Percentiles rank a stretch among this genome's conserved stretches.
phyloP scores from a whole-genome alignment of 1,140 invertebrate genomes.

The Danaus plexippus region DNA sequence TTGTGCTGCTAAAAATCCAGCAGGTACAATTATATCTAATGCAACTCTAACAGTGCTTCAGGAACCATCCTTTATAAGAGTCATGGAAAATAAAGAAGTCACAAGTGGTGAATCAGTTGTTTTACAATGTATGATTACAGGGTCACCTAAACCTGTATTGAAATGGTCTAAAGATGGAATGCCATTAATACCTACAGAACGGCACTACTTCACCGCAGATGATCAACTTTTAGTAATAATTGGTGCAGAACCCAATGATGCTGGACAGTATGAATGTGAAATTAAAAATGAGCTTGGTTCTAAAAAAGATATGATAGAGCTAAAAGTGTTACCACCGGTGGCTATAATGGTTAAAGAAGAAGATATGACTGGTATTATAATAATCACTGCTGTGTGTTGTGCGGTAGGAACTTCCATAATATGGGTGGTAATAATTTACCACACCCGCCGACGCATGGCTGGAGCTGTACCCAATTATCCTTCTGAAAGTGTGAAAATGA shows the following conservation, averaged over 20 bases:
- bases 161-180: slow-evolving; percentile 91
- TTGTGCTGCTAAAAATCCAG: slow-evolving; percentile 92
- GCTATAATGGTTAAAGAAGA: slow-evolving; percentile 74
- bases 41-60: slow-evolving; percentile 91
- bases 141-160: slow-evolving; percentile 89
- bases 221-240: slow-evolving; percentile 91
- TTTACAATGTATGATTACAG: slow-evolving; percentile 88
- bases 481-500: slow-evolving; percentile 65
- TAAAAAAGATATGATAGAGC: slow-evolving; percentile 68
- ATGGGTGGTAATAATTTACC: slow-evolving; percentile 94
- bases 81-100: slow-evolving; percentile 88
- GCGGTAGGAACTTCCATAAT: slow-evolving; percentile 90
- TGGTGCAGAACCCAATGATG: slow-evolving; percentile 81
- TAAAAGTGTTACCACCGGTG: slow-evolving; percentile 73
- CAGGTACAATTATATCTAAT: slow-evolving; percentile 89
- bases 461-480: slow-evolving; percentile 52
- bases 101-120: slow-evolving; percentile 85
- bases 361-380: slow-evolving; percentile 86
- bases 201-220: slow-evolving; percentile 88
- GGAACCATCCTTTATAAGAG: slow-evolving; percentile 86
- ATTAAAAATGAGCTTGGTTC: slow-evolving; percentile 88
- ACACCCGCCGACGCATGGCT: slow-evolving; percentile 79
- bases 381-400: slow-evolving; percentile 91
- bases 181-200: slow-evolving; percentile 78
- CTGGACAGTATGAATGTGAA: slow-evolving; percentile 90